Percentiles rank a stretch among this genome's conserved stretches.
These are phyloP conservation scores for Epinephelus cyanopodus DNA, from an alignment of 2,113 vertebrate genomes.

Conservation along the genomic window DNA sequence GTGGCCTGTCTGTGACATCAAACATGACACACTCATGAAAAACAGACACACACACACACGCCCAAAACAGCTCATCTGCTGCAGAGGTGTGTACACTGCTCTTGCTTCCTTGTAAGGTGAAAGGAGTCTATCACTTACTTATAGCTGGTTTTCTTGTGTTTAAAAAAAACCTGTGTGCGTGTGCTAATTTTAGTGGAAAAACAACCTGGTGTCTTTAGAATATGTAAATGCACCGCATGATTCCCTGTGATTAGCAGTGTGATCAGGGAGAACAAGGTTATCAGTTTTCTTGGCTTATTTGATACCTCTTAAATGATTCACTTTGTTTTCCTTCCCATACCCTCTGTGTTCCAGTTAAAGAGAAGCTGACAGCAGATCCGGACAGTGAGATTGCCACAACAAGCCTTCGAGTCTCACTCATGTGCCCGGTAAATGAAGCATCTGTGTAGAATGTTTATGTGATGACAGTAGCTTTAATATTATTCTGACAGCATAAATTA, in stretches of 20 bases:
- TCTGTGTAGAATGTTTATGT: neutral
- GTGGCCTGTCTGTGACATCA: too few species aligned
- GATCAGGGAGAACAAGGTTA: neutral
- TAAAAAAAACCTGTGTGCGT: too few species aligned
- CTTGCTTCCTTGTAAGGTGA: too few species aligned
- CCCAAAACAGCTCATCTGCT: too few species aligned
- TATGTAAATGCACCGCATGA: neutral
- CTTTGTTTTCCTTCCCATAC: neutral
- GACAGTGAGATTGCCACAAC: conserved; percentile 97
- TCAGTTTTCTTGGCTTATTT: neutral
- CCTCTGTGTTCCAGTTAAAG: conserved; percentile 88
- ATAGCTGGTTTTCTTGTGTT: too few species aligned
- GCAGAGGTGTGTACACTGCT: too few species aligned
- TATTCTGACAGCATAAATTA: neutral
- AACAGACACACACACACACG: too few species aligned
- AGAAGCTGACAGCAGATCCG: conserved; percentile 94
- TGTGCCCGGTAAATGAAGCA: conserved; percentile 90
- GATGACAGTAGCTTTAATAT: neutral
- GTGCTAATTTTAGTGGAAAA: too few species aligned
- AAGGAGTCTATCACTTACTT: too few species aligned
- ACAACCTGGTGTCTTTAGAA: too few species aligned
- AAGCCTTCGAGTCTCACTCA: conserved; percentile 93
- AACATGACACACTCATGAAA: too few species aligned
- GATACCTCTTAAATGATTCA: neutral
- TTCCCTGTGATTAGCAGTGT: neutral